Evolutionary conservation across 2,797 vertebrate species (phyloP).

Genomic region (Ambastaia sidthimunki): DNA sequence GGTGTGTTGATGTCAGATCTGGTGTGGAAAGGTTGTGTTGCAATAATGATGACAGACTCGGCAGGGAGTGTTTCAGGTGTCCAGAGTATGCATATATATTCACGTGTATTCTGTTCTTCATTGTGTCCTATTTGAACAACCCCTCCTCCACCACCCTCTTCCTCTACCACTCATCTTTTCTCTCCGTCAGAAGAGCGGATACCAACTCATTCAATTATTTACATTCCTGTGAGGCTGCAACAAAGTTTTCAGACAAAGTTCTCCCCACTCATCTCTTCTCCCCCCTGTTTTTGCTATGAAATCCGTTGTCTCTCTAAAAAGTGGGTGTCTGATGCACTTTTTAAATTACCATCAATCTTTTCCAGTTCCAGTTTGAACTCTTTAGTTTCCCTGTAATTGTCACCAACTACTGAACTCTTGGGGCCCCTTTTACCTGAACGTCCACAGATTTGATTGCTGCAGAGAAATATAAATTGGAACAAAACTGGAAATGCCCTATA

Average conservation of each 20-base stretch:
- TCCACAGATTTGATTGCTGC: background rate
- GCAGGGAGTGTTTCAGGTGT: slow-evolving; percentile 63
- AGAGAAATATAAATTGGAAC: slow-evolving; percentile 70
- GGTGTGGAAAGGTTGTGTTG: slow-evolving; percentile 50
- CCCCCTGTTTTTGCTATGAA: slow-evolving; percentile 57
- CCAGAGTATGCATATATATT: slow-evolving; percentile 65
- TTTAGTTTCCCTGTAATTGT: slow-evolving; percentile 31
- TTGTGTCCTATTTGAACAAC: background rate
- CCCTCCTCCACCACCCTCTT: slow-evolving; percentile 6
- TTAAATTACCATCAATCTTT: slow-evolving; percentile 30
- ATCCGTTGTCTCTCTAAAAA: slow-evolving; percentile 36
- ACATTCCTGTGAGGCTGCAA: slow-evolving; percentile 68
- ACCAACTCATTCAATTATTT: slow-evolving; percentile 75
- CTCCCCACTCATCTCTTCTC: slow-evolving; percentile 57
- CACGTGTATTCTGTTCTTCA: slow-evolving; percentile 47
- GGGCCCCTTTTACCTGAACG: background rate
- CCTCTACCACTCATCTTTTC: slow-evolving; percentile 55
- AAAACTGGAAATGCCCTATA: slow-evolving; percentile 70
- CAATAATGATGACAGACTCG: slow-evolving; percentile 54
- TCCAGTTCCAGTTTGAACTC: background rate
- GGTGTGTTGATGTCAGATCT: slow-evolving; percentile 18
- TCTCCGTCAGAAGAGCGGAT: slow-evolving; percentile 59
- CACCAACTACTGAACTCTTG: slow-evolving; percentile 10
- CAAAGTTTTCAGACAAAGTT: slow-evolving; percentile 64
- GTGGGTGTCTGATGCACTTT: slow-evolving; percentile 9